Evolutionary conservation across 2,888 invertebrate genomes (phyloP).

Genomic region (Selenia dentaria): DNA sequence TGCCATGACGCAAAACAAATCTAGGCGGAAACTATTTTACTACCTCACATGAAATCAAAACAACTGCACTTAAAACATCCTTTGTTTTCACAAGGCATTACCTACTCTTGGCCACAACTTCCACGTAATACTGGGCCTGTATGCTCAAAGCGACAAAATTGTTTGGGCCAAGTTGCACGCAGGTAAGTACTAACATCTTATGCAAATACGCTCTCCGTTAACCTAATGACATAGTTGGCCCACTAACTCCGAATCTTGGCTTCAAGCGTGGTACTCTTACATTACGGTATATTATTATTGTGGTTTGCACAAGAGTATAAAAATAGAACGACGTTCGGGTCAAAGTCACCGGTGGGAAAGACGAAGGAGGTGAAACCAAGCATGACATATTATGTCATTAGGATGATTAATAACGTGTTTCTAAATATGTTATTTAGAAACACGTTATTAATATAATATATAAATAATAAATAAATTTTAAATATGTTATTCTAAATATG

Average conservation of each 20-base stretch:
- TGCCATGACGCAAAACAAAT: slow-evolving; percentile 5
- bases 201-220: slow-evolving; percentile 70
- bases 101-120: slow-evolving; percentile 11
- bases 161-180: slow-evolving; percentile 9
- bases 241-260: slow-evolving; percentile 63
- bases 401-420: slow-evolving; percentile 30
- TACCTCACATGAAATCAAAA: slow-evolving; percentile 11
- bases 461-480: too few relatives aligned
- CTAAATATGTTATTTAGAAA: too few relatives aligned
- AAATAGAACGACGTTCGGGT: slow-evolving; percentile 69
- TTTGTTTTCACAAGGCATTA: slow-evolving; percentile 11
- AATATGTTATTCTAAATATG: too few relatives aligned
- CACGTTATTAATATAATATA: too few relatives aligned
- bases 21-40: slow-evolving; percentile 6
- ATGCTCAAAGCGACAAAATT: slow-evolving; percentile 9
- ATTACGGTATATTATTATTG: slow-evolving; percentile 73
- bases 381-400: slow-evolving; percentile 57
- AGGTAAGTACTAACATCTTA: slow-evolving; percentile 52
- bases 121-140: slow-evolving; percentile 16
- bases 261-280: slow-evolving; percentile 59
- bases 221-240: slow-evolving; percentile 77
- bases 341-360: slow-evolving; percentile 63
- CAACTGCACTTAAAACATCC: slow-evolving; percentile 12
- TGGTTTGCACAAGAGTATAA: slow-evolving; percentile 61
- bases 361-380: slow-evolving; percentile 43